A percentile compares a stretch with the other conserved stretches of the same genome.
phyloP scores from a whole-genome alignment of 37 sponge, comb jelly and placozoan genomes.

The Corticium candelabrum region DNA sequence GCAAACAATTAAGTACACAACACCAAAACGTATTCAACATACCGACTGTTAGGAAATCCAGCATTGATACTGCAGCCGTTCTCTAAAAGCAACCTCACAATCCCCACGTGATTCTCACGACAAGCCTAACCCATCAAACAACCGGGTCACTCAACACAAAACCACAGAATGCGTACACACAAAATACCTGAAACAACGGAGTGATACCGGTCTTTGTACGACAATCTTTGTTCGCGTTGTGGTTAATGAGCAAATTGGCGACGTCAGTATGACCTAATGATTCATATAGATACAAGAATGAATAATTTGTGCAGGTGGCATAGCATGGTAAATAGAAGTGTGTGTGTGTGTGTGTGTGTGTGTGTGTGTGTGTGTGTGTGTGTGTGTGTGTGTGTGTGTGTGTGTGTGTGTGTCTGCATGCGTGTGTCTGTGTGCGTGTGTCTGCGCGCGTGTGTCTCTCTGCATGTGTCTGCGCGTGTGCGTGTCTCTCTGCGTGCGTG shows the following conservation, averaged over 20 bases:
- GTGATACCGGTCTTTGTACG: constrained; percentile 98
- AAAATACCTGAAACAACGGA: constrained; percentile 84
- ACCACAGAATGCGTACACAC: not conserved
- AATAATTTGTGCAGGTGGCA: no score
- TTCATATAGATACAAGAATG: no score
- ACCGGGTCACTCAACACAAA: not conserved
- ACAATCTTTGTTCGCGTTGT: constrained; percentile 87
- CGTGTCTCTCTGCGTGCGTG: no score
- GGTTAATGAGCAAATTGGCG: constrained; percentile 74
- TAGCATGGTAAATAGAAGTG: no score
- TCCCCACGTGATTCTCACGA: constrained; percentile 93
- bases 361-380: no score
- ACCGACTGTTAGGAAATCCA: constrained; percentile 92
- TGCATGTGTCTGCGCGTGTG: no score
- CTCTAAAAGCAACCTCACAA: constrained; percentile 86
- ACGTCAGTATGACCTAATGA: constrained; percentile 76
- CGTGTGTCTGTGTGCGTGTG: no score
- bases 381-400: no score
- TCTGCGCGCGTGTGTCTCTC: no score
- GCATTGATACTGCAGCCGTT: constrained; percentile 88
- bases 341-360: no score
- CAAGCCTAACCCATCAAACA: constrained; percentile 49
- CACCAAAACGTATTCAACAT: not conserved
- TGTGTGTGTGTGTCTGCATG: no score
- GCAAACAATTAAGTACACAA: not conserved